Conservation (phyloP, 2,888 invertebrate species). For the Idaea aversata region DNA sequence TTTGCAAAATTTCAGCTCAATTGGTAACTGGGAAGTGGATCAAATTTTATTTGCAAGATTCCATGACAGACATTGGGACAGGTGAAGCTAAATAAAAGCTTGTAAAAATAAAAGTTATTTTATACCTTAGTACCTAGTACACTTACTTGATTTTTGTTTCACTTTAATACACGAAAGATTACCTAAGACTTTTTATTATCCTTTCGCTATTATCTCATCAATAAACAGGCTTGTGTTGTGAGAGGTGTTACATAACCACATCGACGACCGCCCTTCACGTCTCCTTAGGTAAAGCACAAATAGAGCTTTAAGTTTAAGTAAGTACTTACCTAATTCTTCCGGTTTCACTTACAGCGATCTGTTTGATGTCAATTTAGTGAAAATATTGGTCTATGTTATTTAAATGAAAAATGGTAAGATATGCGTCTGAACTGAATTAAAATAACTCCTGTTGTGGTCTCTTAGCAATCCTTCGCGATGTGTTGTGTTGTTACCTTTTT, state of each 20-base stretch:
- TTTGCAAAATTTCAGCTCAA: no score
- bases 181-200: neutral
- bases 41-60: no score
- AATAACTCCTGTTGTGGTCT: neutral
- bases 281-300: neutral
- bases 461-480: neutral
- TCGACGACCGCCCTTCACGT: neutral
- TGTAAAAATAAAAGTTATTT: no score
- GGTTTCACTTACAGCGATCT: no score
- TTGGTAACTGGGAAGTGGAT: no score
- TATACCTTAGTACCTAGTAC: no score
- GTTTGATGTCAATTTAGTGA: no score
- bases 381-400: no score
- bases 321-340: neutral
- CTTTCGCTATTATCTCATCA: neutral
- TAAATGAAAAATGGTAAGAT: no score
- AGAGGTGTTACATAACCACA: neutral
- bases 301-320: neutral
- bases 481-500: neutral
- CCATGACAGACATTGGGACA: no score
- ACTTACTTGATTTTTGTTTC: no score
- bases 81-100: no score
- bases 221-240: neutral
- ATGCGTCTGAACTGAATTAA: neutral
- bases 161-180: neutral